Evolutionary conservation across 1,140 invertebrate species (phyloP), one percentile per base, ranked within the genome.

Genomic region (Drosophila kepulauana): DNA sequence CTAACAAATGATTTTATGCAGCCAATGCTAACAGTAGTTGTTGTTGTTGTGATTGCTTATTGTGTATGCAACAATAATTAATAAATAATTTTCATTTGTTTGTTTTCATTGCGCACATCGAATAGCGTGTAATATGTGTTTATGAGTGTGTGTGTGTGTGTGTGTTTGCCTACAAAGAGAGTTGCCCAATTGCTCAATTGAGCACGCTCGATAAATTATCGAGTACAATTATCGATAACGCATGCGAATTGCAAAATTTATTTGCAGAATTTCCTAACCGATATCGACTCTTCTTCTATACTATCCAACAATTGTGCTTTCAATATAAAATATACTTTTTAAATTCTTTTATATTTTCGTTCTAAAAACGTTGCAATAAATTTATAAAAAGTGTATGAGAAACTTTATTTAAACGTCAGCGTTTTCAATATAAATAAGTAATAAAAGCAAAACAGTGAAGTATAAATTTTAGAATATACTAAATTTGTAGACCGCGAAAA

Each of bases 1-100:
- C 54, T 51, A 78, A 64, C 56, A 67, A 66, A 71, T 45, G 45
- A 61, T 64, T 61, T 59, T 49, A 46, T 75, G 73, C 67, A 75
- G 66, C 58, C 43, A 28, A n/a, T 28, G 49, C 35, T 52, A 49
- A 30, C 58, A n/a, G 30, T 33, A 54, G 57, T 43, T 33, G 62
- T 20, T 45, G 57, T n/a, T 59, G 66, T 15, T 69, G 58, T n/a
- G 49, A 51, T 69, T 30, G 54, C 65, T 52, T 20, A 54, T 70
- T 85, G 67, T 81, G 67, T 81, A 69, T 79, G 82, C 82, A 82
- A 79, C 84, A 77, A 81, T 82, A 79, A 87, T 87, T 86, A 82
- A 87, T 87, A 74, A 87, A 87, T 87, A 61, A 79, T 78, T 78
- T 77, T 33, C 38, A 38, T 69, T 68, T 58, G 54, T 79, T 63